A percentile compares a stretch with the other conserved stretches of the same genome.
Evolutionary conservation across 2,888 invertebrate genomes (phyloP).

Genomic region (Vesta saturnalis): DNA sequence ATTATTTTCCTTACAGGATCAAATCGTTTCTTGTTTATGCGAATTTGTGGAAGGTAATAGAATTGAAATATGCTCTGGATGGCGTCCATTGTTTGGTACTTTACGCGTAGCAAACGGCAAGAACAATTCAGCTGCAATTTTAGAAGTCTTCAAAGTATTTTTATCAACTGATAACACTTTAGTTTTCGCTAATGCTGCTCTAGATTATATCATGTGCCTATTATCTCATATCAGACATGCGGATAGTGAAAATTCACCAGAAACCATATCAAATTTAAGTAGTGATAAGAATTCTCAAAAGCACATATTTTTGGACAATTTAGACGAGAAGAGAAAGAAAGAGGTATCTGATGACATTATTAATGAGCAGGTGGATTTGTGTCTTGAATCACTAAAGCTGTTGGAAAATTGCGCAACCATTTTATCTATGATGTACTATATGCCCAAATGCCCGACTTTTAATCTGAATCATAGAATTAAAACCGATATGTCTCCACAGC

Average conservation of each 20-base stretch:
- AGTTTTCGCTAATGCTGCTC: constrained; percentile 93
- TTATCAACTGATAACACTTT: constrained; percentile 91
- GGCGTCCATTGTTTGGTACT: constrained; percentile 95
- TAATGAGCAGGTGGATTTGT: constrained; percentile 66
- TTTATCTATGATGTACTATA: constrained; percentile 90
- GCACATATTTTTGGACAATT: constrained; percentile 25
- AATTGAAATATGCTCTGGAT: constrained; percentile 93
- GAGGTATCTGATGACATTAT: constrained; percentile 51
- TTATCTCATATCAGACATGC: constrained; percentile 80
- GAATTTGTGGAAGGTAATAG: constrained; percentile 96
- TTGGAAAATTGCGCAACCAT: constrained; percentile 88
- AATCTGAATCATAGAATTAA: constrained; percentile 88
- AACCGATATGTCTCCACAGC: constrained; percentile 79
- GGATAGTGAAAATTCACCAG: constrained; percentile 60
- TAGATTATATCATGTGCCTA: constrained; percentile 93
- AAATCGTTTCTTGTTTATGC: constrained; percentile 93
- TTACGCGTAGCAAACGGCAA: constrained; percentile 83
- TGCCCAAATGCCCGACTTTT: constrained; percentile 94
- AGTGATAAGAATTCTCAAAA: constrained; percentile 30
- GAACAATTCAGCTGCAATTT: constrained; percentile 75
- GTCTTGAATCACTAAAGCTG: constrained; percentile 84
- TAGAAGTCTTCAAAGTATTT: constrained; percentile 95
- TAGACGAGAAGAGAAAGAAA: constrained; percentile 38
- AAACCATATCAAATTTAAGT: constrained; percentile 12
- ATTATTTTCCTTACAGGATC: constrained; percentile 67